Evolutionary conservation across 2,888 invertebrate species (phyloP).

Genomic region (Leptopilina syphax): DNA sequence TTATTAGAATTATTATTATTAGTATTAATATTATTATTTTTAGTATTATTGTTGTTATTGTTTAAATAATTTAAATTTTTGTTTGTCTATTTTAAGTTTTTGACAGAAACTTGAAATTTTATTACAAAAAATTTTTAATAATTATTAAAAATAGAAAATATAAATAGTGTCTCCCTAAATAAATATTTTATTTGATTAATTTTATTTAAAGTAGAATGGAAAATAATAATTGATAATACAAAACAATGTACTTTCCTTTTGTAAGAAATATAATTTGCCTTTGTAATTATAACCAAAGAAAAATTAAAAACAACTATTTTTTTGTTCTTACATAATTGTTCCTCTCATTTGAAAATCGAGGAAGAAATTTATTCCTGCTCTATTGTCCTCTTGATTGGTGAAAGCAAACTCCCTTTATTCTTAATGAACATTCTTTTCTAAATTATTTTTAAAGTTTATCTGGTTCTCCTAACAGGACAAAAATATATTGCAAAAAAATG

Average conservation of each 20-base stretch:
- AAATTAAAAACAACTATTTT: background rate
- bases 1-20: too few species aligned
- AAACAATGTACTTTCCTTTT: background rate
- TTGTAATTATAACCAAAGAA: background rate
- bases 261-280: background rate
- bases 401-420: background rate
- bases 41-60: too few species aligned
- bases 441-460: slow-evolving; percentile 7
- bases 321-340: background rate
- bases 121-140: too few species aligned
- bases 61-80: too few species aligned
- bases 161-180: too few species aligned
- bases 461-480: background rate
- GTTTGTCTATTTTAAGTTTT: too few species aligned
- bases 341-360: background rate
- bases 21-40: too few species aligned
- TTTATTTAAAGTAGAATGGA: too few species aligned
- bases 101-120: too few species aligned
- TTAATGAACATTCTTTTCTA: background rate
- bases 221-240: too few species aligned
- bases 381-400: slow-evolving; percentile 22
- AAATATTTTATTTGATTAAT: too few species aligned
- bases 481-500: background rate
- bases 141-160: too few species aligned
- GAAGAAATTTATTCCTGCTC: background rate